Conservation (phyloP, 2,113 vertebrate species). For the Myiagra hebetior region DNA sequence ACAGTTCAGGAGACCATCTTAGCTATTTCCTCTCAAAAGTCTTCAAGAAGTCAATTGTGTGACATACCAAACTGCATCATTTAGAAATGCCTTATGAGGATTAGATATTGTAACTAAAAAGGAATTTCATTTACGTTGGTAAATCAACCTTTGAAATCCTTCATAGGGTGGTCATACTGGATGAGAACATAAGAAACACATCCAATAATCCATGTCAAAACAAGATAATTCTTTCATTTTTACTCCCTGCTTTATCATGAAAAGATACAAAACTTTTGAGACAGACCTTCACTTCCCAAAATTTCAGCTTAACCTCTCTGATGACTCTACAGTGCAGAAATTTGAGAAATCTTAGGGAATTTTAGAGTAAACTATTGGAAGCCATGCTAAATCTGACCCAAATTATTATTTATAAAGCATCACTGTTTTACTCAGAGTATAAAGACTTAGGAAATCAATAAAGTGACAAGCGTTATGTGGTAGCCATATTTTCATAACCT, state of each 20-base stretch:
- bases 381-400: not conserved
- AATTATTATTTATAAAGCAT: not conserved
- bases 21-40: not conserved
- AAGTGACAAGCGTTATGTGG: not conserved
- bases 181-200: not conserved
- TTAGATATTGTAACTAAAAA: not conserved
- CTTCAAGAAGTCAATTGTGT: not conserved
- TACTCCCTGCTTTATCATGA: not conserved
- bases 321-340: not conserved
- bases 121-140: not conserved
- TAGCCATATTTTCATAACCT: not conserved
- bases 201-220: not conserved
- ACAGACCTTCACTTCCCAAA: not conserved
- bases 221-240: not conserved
- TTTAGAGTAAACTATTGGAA: not conserved
- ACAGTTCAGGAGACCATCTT: not conserved
- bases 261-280: not conserved
- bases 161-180: not conserved
- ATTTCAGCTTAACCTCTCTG: not conserved
- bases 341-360: not conserved
- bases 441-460: not conserved
- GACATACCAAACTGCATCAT: not conserved
- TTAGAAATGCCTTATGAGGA: not conserved
- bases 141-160: not conserved
- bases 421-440: not conserved